Base-by-base conservation (phyloP, 2,797 vertebrate species). In the Kryptolebias ocellatus region DNA sequence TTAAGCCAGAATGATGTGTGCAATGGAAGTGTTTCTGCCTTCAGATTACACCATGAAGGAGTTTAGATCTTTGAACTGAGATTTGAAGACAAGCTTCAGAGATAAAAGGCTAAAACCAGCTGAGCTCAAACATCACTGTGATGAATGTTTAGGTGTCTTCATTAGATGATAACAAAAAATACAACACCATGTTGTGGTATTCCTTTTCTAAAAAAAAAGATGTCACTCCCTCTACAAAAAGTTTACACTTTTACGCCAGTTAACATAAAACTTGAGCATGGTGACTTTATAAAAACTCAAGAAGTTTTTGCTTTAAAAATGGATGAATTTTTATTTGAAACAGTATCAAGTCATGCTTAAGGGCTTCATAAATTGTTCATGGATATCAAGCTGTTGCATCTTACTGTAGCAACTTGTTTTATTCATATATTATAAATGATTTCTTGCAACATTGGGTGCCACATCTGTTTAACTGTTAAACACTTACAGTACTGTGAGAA, bases 51-150 rank as follows among this genome's bases (percentile, higher is more conserved):
- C 74, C 69, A 52, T 42, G 64, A 51, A 42, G 58, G 39, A 37
- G 67, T 65, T 80, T 65, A 79, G 74, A 79, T 86, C 79, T 76
- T 70, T 69, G 24, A 67, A 64, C 59, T 60, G 20, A 67, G 63
- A 84, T 54, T 37, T 63, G 42, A 63, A 49, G 53, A 28, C 53
- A 68, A 60, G 6, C 53, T 47, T 5, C 5, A 1, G 37, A 28
- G 58, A 69, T 28, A 64, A 54, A 66, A 47, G 12, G 12, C 47
- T 2, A 2, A 28, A 61, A 49, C 16, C 2, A 34, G 1, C 6
- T 39, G 42, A 60, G 44, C 37, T 62, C 28, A 56, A 63, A 0
- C 46, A 2, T n/a, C 1, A 15, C 4, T 4, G 4, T 1, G 7
- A 42, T 16, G 16, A 27, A n/a, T 45, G 27, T 18, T 16, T 5